Conservation (phyloP, 2,888 invertebrate genomes). For the Ornithoptera alexandrae region DNA sequence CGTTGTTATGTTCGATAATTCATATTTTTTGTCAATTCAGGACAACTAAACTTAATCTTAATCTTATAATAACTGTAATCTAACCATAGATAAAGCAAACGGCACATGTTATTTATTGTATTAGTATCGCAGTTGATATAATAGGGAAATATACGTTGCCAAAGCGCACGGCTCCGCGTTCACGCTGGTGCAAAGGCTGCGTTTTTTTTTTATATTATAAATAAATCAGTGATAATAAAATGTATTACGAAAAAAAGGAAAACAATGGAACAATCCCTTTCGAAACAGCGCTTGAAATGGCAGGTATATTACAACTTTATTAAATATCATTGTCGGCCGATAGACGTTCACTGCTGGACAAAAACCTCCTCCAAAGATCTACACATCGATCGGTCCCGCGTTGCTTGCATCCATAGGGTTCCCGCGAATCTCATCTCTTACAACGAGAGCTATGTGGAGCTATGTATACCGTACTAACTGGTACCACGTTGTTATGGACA, state of each 20-base stretch:
- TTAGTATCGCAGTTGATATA: neutral
- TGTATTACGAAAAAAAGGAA: slow-evolving; percentile 4
- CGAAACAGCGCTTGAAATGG: slow-evolving; percentile 48
- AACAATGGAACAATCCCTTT: slow-evolving; percentile 40
- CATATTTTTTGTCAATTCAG: no score
- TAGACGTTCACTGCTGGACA: neutral
- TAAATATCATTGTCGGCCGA: neutral
- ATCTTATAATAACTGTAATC: neutral
- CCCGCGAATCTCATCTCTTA: no score
- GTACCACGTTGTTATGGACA: no score
- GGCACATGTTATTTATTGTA: neutral
- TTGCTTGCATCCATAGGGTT: no score
- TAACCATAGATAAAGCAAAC: neutral
- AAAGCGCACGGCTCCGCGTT: neutral
- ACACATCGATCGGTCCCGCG: no score
- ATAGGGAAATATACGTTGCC: neutral
- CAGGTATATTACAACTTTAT: slow-evolving; percentile 38
- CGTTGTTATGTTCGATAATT: no score
- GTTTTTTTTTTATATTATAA: neutral
- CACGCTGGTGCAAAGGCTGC: neutral
- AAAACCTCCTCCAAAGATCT: no score
- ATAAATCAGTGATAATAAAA: neutral
- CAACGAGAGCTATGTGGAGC: no score
- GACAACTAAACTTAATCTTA: neutral
- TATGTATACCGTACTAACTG: no score